These are phyloP conservation scores for Steinernema feltiae DNA, from an alignment of 1,140 invertebrate genomes.

Conservation along the genomic window DNA sequence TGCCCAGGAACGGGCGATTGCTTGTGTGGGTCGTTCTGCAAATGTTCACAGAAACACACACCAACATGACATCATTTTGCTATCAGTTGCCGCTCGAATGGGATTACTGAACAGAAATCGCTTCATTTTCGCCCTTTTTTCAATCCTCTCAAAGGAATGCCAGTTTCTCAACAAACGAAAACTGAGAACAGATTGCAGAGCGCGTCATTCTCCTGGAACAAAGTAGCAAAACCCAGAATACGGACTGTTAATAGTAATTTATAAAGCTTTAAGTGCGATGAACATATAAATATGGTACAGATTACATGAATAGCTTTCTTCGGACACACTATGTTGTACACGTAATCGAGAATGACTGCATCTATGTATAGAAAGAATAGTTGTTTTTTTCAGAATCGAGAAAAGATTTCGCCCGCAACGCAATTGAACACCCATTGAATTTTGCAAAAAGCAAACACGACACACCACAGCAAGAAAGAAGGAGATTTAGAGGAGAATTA, in stretches of 20 bases:
- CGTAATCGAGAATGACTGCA: slow-evolving; percentile 1
- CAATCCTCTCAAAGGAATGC: too few relatives aligned
- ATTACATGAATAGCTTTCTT: background rate
- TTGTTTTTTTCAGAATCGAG: background rate
- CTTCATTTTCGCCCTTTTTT: too few relatives aligned
- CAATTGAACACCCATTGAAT: slow-evolving; percentile 10
- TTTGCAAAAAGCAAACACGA: background rate
- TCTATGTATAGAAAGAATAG: background rate
- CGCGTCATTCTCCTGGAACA: too few relatives aligned
- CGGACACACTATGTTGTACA: background rate
- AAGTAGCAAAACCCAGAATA: too few relatives aligned
- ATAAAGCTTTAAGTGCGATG: background rate
- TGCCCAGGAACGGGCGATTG: too few relatives aligned
- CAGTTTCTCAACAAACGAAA: too few relatives aligned
- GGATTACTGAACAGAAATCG: too few relatives aligned
- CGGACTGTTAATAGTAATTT: background rate
- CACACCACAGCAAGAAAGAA: background rate
- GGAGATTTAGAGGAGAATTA: background rate
- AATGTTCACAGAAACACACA: too few relatives aligned
- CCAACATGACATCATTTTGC: too few relatives aligned
- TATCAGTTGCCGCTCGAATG: too few relatives aligned
- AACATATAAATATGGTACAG: background rate
- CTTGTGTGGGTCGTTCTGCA: too few relatives aligned
- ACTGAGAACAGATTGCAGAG: too few relatives aligned
- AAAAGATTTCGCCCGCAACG: slow-evolving; percentile 7